These are phyloP conservation scores for Orchesellides sinensis DNA, from an alignment of 2,888 invertebrate species.

Conservation along the genomic window DNA sequence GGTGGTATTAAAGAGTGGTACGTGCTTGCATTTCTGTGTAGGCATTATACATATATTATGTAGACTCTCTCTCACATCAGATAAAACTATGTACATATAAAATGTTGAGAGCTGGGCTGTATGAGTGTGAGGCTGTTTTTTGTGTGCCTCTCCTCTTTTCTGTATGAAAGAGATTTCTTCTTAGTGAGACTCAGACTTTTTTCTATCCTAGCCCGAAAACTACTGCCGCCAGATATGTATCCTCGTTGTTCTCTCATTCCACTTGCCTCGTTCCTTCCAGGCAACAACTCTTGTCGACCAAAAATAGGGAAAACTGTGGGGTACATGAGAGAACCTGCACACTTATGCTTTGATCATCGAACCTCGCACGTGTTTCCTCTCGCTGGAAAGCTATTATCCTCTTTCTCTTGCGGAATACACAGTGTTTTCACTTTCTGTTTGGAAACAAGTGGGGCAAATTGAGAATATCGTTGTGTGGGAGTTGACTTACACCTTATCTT, in stretches of 20 bases:
- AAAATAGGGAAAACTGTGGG: conserved; percentile 57
- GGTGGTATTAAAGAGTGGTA: conserved; percentile 55
- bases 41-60: neutral
- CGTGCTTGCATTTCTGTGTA: conserved; percentile 31
- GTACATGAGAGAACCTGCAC: conserved; percentile 38
- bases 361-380: conserved; percentile 29
- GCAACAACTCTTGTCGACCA: neutral
- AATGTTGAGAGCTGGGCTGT: neutral
- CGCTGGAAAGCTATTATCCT: neutral
- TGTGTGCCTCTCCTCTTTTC: conserved; percentile 51
- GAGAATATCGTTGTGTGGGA: too few species aligned
- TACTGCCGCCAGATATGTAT: conserved; percentile 2
- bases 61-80: neutral
- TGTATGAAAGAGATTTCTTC: conserved; percentile 49
- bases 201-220: neutral
- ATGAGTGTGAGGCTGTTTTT: conserved; percentile 16
- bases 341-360: conserved; percentile 25
- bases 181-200: neutral
- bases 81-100: neutral
- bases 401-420: neutral
- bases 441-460: conserved; percentile 27
- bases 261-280: conserved; percentile 41
- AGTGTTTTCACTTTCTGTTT: neutral
- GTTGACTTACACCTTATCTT: too few species aligned
- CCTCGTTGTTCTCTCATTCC: neutral